Evolutionary conservation across 1,140 invertebrate species (phyloP), one percentile per base, ranked within the genome.

Genomic region (Apis florea): DNA sequence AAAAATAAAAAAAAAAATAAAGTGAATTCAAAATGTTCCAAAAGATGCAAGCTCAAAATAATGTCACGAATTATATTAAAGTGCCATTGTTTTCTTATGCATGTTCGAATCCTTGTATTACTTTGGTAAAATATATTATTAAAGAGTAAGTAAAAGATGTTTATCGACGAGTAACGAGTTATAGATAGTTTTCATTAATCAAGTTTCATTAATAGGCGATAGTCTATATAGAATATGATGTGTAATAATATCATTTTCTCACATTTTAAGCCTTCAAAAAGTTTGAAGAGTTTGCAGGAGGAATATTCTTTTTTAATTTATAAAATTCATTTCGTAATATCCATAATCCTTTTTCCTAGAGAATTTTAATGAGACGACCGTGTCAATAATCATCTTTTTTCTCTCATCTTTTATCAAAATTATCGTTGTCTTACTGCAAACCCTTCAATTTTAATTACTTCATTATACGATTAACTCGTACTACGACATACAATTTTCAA

Each of bases 41-140:
- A 26, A 64, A 78, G 82, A 81, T 82, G 76, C 74, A 87, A 86
- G 73, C 83, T 87, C 81, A 82, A 85, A 83, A 40, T 82, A 89
- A 88, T 85, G 79, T 85, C 75, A 79, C 83, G 83, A 86, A 88
- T 84, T 87, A 87, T 81, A 88, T 79, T 76, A 54, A 85, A 87
- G 81, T 79, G 85, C 81, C 85, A 82, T 88, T 77, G 79, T 87
- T 87, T 85, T 83, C 74, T 83, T 83, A 79, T 83, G 71, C 76
- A 81, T 63, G 47, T 87, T 78, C 77, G 53, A 83, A 83, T 86
- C 84, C 61, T 83, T 85, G 85, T 85, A 83, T 86, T 85, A 85
- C 71, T 85, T 86, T 79, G 79, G 72, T 85, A 85, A 82, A 79
- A 40, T 40, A n/a, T 76, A 67, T 53, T 67, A 51, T 21, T 67